Base-by-base conservation (phyloP, 1,140 invertebrate species). In the Megalopta genalis region DNA sequence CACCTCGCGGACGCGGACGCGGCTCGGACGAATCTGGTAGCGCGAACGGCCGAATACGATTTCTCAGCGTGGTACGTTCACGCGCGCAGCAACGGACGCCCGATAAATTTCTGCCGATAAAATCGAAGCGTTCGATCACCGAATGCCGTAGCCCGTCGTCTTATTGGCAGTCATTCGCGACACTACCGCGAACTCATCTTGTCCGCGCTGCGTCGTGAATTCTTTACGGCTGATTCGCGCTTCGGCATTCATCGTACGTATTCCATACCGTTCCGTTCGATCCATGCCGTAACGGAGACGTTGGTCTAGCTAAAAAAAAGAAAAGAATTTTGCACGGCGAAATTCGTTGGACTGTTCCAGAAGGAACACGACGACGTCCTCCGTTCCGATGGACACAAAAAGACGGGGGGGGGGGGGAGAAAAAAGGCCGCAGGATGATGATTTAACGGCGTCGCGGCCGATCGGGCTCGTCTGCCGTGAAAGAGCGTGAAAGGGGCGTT, bases 401-500 rank as follows among this genome's bases (percentile, higher is more conserved):
- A 21, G 8, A 9, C 18, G 18, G n/a, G n/a, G n/a, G n/a, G n/a
- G n/a, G n/a, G n/a, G n/a, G n/a, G n/a, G n/a, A 9, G 12, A 37
- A 32, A 32, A 32, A 32, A 12, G n/a, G 62, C n/a, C n/a, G n/a
- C n/a, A n/a, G 18, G 10, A 18, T 5, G 60, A 18, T n/a, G 3
- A 60, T 7, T 7, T n/a, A 32, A 37, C 25, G 25, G 0, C 18
- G 5, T 6, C 16, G 27, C 37, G 14, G 63, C 39, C 21, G 54
- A 46, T 72, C 23, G 57, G 70, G 74, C 80, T 77, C n/a, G 52
- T n/a, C 14, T 9, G 14, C n/a, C 21, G 46, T 27, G 49, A 54
- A 39, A 9, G 68, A 81, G 82, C 80, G 81, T 79, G 60, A 83
- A 89, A 88, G 88, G 88, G 90, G 90, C 91, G 90, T 91, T 87